phyloP scores from a whole-genome alignment of 2,113 vertebrate species.

The Sinocyclocheilus rhinocerous region DNA sequence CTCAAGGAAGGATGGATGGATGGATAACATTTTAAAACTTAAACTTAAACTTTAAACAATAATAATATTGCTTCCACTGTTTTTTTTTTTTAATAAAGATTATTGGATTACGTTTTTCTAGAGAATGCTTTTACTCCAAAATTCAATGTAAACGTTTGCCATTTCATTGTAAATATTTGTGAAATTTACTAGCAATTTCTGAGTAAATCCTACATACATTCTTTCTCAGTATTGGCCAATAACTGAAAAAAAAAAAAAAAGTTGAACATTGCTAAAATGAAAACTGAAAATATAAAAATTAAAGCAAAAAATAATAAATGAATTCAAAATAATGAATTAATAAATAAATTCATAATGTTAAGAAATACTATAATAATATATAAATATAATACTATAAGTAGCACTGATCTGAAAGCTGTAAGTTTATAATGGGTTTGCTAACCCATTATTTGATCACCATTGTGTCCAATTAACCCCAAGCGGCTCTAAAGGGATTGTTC shows the following conservation, averaged over 20 bases:
- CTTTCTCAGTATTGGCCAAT: too few species aligned
- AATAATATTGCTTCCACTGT: too few species aligned
- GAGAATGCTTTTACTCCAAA: too few species aligned
- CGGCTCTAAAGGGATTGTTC: not conserved
- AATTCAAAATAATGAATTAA: too few species aligned
- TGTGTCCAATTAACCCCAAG: not conserved
- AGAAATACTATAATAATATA: not conserved
- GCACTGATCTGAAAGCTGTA: not conserved
- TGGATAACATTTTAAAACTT: not conserved
- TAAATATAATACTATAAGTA: not conserved
- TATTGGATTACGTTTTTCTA: not conserved
- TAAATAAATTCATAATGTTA: too few species aligned
- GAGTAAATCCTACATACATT: not conserved
- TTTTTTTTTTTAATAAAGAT: not conserved
- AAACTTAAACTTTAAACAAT: too few species aligned
- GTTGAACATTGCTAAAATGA: too few species aligned
- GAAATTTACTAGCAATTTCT: not conserved
- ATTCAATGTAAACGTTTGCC: too few species aligned
- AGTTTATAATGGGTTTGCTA: not conserved
- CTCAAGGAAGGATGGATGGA: too few species aligned
- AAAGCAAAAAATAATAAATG: too few species aligned
- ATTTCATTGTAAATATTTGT: not conserved
- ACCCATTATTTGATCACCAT: not conserved
- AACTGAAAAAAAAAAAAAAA: too few species aligned
- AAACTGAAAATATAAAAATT: too few species aligned